Percentiles rank a stretch among this genome's conserved stretches.
Evolutionary conservation across 1,140 invertebrate genomes (phyloP).

Genomic region (Doryteuthis pealeii): DNA sequence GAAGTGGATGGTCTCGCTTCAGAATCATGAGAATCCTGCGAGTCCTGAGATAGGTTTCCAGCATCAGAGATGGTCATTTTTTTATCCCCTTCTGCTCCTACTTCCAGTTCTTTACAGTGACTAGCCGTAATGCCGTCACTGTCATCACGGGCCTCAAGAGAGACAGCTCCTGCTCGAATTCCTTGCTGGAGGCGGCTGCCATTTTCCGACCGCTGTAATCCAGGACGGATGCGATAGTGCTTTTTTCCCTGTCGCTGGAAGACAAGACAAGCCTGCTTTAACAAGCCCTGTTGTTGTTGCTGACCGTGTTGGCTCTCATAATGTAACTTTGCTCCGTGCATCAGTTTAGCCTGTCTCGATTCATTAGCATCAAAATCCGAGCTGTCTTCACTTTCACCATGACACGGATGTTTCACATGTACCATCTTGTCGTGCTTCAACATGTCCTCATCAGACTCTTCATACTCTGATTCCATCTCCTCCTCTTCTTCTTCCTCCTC

Average conservation of each 20-base stretch:
- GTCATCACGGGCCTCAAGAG: background rate
- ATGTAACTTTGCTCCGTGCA: conserved; percentile 15
- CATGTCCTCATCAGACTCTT: conserved; percentile 49
- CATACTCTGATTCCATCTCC: conserved; percentile 44
- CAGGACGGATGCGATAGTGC: background rate
- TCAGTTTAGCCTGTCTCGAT: background rate
- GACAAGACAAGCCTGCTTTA: conserved; percentile 24
- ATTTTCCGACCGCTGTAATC: background rate
- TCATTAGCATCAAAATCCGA: conserved; percentile 41
- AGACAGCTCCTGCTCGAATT: background rate
- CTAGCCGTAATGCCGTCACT: background rate
- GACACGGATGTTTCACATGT: conserved; percentile 34
- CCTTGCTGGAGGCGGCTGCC: background rate
- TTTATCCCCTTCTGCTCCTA: background rate
- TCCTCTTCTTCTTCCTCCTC: conserved; percentile 49
- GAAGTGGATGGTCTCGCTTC: conserved; percentile 5
- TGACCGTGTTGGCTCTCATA: conserved; percentile 20
- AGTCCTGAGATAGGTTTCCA: conserved; percentile 10
- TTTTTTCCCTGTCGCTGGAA: conserved; percentile 22
- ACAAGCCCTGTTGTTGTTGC: conserved; percentile 18
- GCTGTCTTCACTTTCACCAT: conserved; percentile 43
- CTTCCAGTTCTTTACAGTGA: conserved; percentile 5
- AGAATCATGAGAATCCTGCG: conserved; percentile 9
- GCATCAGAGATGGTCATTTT: conserved; percentile 10
- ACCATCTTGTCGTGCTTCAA: conserved; percentile 41